phyloP scores from a whole-genome alignment of 1,140 invertebrate species.

The Drosophila mojavensis region DNA sequence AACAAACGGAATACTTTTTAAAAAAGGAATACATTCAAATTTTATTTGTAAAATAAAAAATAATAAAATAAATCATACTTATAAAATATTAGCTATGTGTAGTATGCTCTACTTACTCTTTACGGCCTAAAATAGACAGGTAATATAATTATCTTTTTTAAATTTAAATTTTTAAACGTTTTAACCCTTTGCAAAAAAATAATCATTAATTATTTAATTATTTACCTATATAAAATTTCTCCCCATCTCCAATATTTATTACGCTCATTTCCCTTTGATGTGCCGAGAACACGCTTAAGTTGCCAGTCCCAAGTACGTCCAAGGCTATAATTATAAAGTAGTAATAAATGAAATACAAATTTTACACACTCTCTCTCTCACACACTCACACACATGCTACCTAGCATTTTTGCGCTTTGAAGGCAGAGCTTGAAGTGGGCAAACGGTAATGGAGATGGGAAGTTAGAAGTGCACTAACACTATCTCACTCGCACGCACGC shows the following conservation, averaged over 20 bases:
- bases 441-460: not conserved
- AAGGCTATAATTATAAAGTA: slow-evolving; percentile 33
- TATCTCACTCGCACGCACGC: not conserved
- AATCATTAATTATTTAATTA: too few species aligned
- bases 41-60: too few species aligned
- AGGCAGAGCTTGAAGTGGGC: slow-evolving; percentile 19
- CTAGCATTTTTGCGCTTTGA: slow-evolving; percentile 18
- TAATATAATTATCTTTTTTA: too few species aligned
- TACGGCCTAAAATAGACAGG: too few species aligned
- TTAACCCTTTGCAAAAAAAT: too few species aligned
- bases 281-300: not conserved
- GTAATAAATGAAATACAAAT: slow-evolving; percentile 26
- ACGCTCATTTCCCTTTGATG: not conserved
- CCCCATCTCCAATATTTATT: not conserved
- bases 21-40: too few species aligned
- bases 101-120: too few species aligned
- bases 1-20: too few species aligned
- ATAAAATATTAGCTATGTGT: too few species aligned
- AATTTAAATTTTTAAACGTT: too few species aligned
- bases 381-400: not conserved
- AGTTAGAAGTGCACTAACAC: slow-evolving; percentile 7
- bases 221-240: too few species aligned
- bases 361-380: not conserved
- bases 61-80: too few species aligned
- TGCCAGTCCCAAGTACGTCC: slow-evolving; percentile 1